Base-by-base conservation (phyloP, 2,797 vertebrate species). In the Diplodus puntazzo region DNA sequence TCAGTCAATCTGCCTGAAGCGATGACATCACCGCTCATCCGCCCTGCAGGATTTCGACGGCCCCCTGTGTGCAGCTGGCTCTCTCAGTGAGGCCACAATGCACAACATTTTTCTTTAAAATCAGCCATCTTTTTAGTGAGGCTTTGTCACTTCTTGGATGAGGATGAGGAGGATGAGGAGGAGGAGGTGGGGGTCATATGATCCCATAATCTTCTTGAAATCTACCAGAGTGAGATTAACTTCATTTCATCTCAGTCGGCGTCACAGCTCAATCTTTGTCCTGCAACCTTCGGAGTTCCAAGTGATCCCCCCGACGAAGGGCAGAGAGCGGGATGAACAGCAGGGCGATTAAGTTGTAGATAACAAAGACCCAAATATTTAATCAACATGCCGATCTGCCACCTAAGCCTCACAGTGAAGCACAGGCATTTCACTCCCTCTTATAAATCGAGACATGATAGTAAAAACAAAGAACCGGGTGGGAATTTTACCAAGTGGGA, bases 201-300 rank as follows among this genome's bases (percentile, higher is more conserved):
- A 91, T 88, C 86, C 79, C 49, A 50, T 93, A 95, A 94, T 91
- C 91, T 92, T 87, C 87, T 88, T 83, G 79, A 90, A 90, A 92
- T 91, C 88, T 86, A 88, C 73, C 82, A 84, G 77, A 85, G 79
- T 87, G 87, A 89, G 89, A 95, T 93, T 92, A 92, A 91, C 80
- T 94, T 87, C 48, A 88, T 87, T 92, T 90, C 79, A 89, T 91
- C 82, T 86, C 79, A 73, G 77, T 61, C 68, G 11, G 70, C 73
- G 70, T 75, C 82, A 76, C 48, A 30, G 87, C 83, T 91, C 81
- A 86, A 62, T 87, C 83, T 87, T 79, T 73, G 75, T 73, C 69
- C 77, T 9, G 61, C 54, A 69, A 63, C 87, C 25, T 70, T 68
- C 59, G 54, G 65, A 66, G 57, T 39, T 63, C 69, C 6, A 60